These are phyloP conservation scores for Ceratoteleas bidentatus DNA, from an alignment of 1,140 invertebrate species.

Conservation along the genomic window DNA sequence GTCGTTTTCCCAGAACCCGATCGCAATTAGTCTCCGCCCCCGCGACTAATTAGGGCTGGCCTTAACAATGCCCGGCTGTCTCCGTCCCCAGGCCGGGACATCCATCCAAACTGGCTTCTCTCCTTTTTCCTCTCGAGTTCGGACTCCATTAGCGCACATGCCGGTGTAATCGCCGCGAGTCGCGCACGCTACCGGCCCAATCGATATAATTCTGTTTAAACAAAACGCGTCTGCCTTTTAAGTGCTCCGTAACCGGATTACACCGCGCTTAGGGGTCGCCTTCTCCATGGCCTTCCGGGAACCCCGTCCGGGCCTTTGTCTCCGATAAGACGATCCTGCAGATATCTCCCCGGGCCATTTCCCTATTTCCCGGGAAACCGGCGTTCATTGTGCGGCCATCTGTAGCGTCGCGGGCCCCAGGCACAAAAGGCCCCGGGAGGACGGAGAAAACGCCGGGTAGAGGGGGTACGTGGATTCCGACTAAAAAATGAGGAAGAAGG, in stretches of 20 bases:
- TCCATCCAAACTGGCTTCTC: too few species aligned
- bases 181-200: conserved; percentile 10
- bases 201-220: conserved; percentile 32
- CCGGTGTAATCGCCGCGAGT: conserved; percentile 9
- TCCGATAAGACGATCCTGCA: background rate
- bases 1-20: too few species aligned
- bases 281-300: too few species aligned
- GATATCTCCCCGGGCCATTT: too few species aligned
- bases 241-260: conserved; percentile 26
- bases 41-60: too few species aligned
- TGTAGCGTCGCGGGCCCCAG: conserved; percentile 15
- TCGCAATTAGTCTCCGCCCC: too few species aligned
- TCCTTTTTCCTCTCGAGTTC: too few species aligned
- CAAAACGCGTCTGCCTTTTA: conserved; percentile 27
- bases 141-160: conserved; percentile 3
- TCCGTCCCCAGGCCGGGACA: too few species aligned
- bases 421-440: conserved; percentile 20
- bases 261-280: background rate
- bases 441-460: background rate
- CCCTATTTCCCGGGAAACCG: background rate
- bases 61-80: too few species aligned
- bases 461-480: too few species aligned
- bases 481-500: background rate
- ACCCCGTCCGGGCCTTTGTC: background rate
- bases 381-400: conserved; percentile 47